phyloP scores from a whole-genome alignment of 2,797 vertebrate genomes.

The Echeneis naucrates region DNA sequence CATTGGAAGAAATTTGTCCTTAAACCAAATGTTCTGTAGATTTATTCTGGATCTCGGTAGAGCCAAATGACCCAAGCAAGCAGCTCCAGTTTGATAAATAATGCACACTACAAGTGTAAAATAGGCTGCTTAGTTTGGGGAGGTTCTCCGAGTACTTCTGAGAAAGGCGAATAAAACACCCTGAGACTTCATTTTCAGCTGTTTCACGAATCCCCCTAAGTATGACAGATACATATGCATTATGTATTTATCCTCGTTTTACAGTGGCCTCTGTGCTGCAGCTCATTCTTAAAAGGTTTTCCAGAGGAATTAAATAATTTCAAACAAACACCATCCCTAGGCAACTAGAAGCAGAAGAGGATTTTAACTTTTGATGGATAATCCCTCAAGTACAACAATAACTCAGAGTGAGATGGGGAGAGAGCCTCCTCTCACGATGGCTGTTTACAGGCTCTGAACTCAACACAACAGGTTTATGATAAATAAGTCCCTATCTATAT shows the following conservation, averaged over 20 bases:
- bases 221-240: constrained; percentile 15
- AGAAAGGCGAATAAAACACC: constrained; percentile 27
- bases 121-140: not conserved
- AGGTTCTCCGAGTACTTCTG: constrained; percentile 8
- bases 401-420: not conserved
- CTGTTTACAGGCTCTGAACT: not conserved
- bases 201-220: not conserved
- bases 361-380: not conserved
- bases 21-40: not conserved
- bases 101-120: not conserved
- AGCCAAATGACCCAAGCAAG: constrained; percentile 14
- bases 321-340: constrained; percentile 2
- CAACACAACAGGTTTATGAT: not conserved
- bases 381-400: not conserved
- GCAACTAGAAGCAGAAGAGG: not conserved
- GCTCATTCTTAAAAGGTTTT: not conserved
- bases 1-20: not conserved
- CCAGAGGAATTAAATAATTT: constrained; percentile 2
- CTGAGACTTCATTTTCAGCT: constrained; percentile 11
- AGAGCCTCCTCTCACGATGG: not conserved
- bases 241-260: constrained; percentile 22
- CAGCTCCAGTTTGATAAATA: constrained; percentile 33
- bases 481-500: not conserved
- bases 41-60: constrained; percentile 1
- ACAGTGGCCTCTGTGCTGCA: not conserved